Conservation (phyloP, 2,888 invertebrate genomes). For the Fragum fragum region DNA sequence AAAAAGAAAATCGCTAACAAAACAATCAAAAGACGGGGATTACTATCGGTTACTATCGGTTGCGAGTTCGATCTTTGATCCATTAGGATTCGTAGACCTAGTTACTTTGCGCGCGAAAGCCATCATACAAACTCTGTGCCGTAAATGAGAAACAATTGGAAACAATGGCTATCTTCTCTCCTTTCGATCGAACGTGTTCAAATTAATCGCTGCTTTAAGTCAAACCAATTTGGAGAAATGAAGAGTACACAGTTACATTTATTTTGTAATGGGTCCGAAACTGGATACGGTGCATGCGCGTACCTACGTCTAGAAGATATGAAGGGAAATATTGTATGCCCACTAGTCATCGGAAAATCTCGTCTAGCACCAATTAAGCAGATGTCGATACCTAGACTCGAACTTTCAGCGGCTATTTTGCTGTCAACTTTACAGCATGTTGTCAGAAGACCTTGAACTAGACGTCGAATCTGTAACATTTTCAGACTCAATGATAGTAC, state of each 20-base stretch:
- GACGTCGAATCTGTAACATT: slow-evolving; percentile 25
- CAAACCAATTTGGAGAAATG: slow-evolving; percentile 2
- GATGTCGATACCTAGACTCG: slow-evolving; percentile 62
- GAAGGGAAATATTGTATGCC: slow-evolving; percentile 1
- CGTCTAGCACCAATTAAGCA: slow-evolving; percentile 43
- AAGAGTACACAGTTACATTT: slow-evolving; percentile 46
- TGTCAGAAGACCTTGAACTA: slow-evolving; percentile 40
- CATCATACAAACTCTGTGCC: slow-evolving; percentile 63
- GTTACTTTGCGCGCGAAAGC: slow-evolving; percentile 57
- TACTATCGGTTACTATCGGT: slow-evolving; percentile 60
- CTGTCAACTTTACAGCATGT: not conserved
- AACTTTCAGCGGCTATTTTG: slow-evolving; percentile 60
- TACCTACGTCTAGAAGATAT: slow-evolving; percentile 31
- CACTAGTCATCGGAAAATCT: slow-evolving; percentile 27
- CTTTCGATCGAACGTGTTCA: not conserved
- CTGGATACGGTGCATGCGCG: no score
- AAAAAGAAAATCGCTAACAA: slow-evolving; percentile 36
- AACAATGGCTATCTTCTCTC: slow-evolving; percentile 32
- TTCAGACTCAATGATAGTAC: slow-evolving; percentile 64
- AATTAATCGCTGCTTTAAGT: slow-evolving; percentile 51
- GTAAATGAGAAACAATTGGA: slow-evolving; percentile 46
- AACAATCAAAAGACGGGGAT: slow-evolving; percentile 44
- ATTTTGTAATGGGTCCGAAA: slow-evolving; percentile 56
- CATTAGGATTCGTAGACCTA: slow-evolving; percentile 61
- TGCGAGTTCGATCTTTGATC: slow-evolving; percentile 56